These are phyloP conservation scores for Ostrea denselamellosa DNA, from an alignment of 1,140 invertebrate genomes.

Conservation along the genomic window DNA sequence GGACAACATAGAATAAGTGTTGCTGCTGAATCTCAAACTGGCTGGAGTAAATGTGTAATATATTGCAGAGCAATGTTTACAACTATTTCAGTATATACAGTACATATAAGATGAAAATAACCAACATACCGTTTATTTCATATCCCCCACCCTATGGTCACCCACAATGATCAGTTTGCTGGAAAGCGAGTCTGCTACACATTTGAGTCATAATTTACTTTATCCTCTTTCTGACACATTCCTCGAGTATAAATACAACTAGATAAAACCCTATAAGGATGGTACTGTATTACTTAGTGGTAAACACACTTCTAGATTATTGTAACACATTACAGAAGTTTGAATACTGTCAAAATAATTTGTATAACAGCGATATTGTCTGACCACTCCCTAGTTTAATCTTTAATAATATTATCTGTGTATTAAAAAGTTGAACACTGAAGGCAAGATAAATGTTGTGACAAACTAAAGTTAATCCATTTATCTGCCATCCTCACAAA, in stretches of 20 bases:
- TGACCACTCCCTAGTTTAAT: neutral
- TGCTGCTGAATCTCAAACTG: too few relatives aligned
- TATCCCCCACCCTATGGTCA: too few relatives aligned
- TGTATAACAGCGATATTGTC: neutral
- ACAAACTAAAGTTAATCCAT: constrained; percentile 11
- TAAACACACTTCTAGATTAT: neutral
- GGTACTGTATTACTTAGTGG: neutral
- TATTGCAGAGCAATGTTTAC: too few relatives aligned
- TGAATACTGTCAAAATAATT: constrained; percentile 24
- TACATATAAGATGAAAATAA: too few relatives aligned
- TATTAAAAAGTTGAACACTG: neutral
- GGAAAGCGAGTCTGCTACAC: too few relatives aligned
- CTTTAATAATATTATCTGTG: neutral
- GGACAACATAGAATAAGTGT: too few relatives aligned
- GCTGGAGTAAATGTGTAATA: too few relatives aligned
- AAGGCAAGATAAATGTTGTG: neutral
- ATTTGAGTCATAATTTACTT: too few relatives aligned
- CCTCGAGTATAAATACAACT: neutral
- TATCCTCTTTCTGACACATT: neutral
- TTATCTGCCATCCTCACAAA: constrained; percentile 2
- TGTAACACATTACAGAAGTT: neutral
- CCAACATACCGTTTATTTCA: too few relatives aligned
- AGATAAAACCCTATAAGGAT: neutral
- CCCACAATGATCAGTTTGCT: too few relatives aligned
- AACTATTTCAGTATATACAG: too few relatives aligned